Conservation (phyloP, 2,113 vertebrate genomes). For the Syrrhaptes paradoxus region DNA sequence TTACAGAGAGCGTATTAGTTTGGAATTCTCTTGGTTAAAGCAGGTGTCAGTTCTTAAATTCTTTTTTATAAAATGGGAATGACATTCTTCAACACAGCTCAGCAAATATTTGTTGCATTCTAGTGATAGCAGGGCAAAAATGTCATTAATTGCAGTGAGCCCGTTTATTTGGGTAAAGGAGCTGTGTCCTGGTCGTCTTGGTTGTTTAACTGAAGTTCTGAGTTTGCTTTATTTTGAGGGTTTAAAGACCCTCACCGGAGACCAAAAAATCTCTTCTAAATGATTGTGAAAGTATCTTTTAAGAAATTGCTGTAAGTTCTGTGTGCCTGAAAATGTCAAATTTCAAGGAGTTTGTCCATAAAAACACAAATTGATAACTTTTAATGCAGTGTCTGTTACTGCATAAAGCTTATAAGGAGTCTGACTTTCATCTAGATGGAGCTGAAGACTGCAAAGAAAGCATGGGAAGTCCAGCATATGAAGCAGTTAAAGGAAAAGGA, state of each 20-base stretch:
- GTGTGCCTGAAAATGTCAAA: background rate
- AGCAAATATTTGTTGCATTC: background rate
- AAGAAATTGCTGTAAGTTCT: background rate
- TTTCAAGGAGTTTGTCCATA: background rate
- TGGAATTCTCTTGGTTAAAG: background rate
- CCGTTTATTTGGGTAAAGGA: background rate
- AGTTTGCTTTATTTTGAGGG: background rate
- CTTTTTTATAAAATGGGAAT: background rate
- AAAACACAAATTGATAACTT: background rate
- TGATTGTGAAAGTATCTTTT: background rate
- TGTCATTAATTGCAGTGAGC: background rate
- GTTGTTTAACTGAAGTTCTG: background rate
- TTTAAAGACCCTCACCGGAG: background rate
- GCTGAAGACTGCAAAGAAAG: constrained; percentile 79
- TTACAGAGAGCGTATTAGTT: background rate
- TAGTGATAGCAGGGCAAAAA: background rate
- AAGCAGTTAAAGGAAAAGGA: constrained; percentile 84
- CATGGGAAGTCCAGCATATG: constrained; percentile 85
- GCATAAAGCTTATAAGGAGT: background rate
- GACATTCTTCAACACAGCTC: background rate
- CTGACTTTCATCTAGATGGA: constrained; percentile 72
- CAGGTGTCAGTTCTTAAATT: background rate
- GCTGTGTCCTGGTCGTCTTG: background rate
- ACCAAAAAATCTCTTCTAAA: background rate
- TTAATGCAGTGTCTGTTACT: background rate